These are phyloP conservation scores for Serilophus lunatus DNA, from an alignment of 2,113 vertebrate species.

Conservation along the genomic window DNA sequence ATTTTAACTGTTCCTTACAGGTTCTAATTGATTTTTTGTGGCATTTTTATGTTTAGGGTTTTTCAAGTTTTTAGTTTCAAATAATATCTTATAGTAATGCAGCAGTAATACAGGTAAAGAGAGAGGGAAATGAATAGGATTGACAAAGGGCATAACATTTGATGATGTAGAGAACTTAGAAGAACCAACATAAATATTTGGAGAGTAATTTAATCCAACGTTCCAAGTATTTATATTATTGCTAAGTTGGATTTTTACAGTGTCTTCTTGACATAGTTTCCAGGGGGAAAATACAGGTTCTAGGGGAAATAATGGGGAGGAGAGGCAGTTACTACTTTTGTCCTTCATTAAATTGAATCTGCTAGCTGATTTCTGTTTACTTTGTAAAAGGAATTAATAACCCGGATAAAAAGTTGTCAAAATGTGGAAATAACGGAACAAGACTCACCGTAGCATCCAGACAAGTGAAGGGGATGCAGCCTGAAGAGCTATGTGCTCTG, in stretches of 20 bases:
- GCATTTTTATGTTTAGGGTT: not conserved
- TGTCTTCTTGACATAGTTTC: not conserved
- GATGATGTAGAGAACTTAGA: not conserved
- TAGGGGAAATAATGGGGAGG: not conserved
- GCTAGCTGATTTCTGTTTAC: not conserved
- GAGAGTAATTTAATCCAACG: not conserved
- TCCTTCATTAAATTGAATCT: not conserved
- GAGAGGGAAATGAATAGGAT: not conserved
- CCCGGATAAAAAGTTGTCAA: not conserved
- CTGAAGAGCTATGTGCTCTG: fast-evolving
- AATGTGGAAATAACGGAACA: not conserved
- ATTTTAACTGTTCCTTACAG: not conserved
- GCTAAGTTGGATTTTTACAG: not conserved
- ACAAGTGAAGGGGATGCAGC: not conserved
- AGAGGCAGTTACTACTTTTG: not conserved
- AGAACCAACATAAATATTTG: not conserved
- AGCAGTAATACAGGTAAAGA: not conserved
- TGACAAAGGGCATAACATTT: not conserved
- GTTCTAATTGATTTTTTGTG: not conserved
- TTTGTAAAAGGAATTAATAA: not conserved
- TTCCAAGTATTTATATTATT: not conserved
- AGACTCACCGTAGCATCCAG: not conserved
- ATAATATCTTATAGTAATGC: not conserved
- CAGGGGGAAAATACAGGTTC: not conserved
- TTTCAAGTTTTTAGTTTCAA: not conserved